Evolutionary conservation across 1,140 invertebrate genomes (phyloP), one percentile per base, ranked within the genome.

Genomic region (Diorhabda sublineata): DNA sequence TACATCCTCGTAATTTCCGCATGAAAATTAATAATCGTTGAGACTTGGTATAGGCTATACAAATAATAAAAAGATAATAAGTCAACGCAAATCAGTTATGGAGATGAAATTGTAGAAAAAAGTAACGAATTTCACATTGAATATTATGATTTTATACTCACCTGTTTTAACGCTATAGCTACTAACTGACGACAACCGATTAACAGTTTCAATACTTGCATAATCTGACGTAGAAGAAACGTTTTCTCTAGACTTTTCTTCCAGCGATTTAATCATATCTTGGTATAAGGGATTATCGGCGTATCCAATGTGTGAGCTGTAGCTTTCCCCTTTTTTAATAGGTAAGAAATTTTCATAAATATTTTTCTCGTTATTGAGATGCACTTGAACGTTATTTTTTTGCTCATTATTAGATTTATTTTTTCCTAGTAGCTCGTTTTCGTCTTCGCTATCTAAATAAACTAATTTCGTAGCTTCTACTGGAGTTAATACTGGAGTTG

Each of bases 201-300:
- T 87, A 3, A 88, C 81, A 0, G 87, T 86, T 76, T 90, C 91
- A 47, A 91, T 90, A 73, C 89, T 91, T 42, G 89, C 89, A 75
- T 92, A 92, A 75, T 92, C 91, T 0, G 90, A 92, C 0, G 90
- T 92, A 0, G 89, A 89, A 0, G 89, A 89, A 63, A 84, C 76
- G 64, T 81, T 82, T 71, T 90, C 89, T 42, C 86, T 87, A 2
- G 84, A 84, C 6, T 85, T 87, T 72, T 90, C 87, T 70, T 86
- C 84, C 0, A 85, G 77, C 0, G 88, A 89, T n/a, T 86, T 87
- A 0, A 87, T 85, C n/a, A 89, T 83, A 64, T 86, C 84, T 2
- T 85, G 84, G 3, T 85, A 84, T 8, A 83, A 82, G 6, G 85
- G 85, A 56, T 84, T 85, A 71, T 86, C 87, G 6, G 87, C 87